Conservation (phyloP, 2,888 invertebrate species). For the Zaprionus bogoriensis region DNA sequence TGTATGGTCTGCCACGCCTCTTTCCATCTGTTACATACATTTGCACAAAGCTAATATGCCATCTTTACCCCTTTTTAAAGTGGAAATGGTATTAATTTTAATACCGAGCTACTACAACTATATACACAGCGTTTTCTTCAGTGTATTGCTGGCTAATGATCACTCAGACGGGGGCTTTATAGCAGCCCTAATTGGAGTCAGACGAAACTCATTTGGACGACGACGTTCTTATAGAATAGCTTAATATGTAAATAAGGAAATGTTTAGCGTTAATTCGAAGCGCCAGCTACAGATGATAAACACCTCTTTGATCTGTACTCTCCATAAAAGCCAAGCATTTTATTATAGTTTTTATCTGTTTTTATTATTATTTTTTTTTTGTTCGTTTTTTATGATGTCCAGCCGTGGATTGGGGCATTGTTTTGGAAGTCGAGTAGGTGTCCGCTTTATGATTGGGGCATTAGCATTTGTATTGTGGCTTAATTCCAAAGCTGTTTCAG, state of each 20-base stretch:
- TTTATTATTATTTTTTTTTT: too few relatives aligned
- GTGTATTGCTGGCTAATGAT: too few relatives aligned
- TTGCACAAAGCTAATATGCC: too few relatives aligned
- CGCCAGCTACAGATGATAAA: conserved; percentile 38
- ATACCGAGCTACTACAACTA: too few relatives aligned
- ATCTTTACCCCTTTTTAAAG: too few relatives aligned
- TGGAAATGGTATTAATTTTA: too few relatives aligned
- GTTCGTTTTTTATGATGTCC: conserved; percentile 30
- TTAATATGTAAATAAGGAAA: conserved; percentile 38
- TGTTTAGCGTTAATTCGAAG: conserved; percentile 39
- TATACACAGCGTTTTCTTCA: too few relatives aligned
- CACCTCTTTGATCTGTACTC: conserved; percentile 5
- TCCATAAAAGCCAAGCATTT: not conserved
- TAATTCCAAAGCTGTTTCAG: conserved; percentile 22
- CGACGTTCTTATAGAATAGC: not conserved
- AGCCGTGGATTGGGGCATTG: conserved; percentile 23
- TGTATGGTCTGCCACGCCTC: too few relatives aligned
- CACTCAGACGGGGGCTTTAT: conserved; percentile 31
- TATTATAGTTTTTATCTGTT: too few relatives aligned
- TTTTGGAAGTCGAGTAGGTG: conserved; percentile 34
- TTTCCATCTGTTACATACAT: too few relatives aligned
- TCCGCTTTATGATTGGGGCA: conserved; percentile 32
- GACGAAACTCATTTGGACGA: not conserved
- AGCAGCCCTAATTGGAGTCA: conserved; percentile 32
- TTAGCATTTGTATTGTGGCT: conserved; percentile 42